Evolutionary conservation across 2,113 vertebrate genomes (phyloP), one percentile per base, ranked within the genome.

Genomic region (Galeopterus variegatus): DNA sequence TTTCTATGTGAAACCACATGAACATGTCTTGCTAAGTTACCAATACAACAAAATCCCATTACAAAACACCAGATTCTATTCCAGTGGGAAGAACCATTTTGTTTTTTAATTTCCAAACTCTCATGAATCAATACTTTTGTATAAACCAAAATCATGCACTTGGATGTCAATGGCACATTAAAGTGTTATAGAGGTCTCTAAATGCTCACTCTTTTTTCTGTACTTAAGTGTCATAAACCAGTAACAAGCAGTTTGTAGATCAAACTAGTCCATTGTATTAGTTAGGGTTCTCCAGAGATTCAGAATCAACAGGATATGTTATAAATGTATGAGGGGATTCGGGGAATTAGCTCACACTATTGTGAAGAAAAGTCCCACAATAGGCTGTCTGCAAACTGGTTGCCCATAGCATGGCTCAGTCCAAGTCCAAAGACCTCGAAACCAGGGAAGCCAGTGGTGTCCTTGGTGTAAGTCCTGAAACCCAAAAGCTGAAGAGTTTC

Each of bases 1-100:
- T 95, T 97, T 76, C 56, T 76, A 81, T 84, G 67, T 31, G 69
- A 93, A 94, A 79, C 67, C 36, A 28, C 7, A 28, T 12, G 50
- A 90, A 33, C 56, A 56, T 52, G 11, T 79, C 75, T 69, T 48
- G 73, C 19, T 50, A 64, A 75, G 24, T 85, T 73, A 79, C 19
- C 54, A 58, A 26, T 50, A 73, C 23, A 65, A 84, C 50, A 95
- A 90, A 95, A 93, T 73, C 23, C 70, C 8, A 8, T 72, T 90
- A 26, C 26, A 84, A 93, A 88, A 67, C 15, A 92, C 26, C 69
- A 70, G 33, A 67, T 65, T 88, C 70, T 58, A 33, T 80, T 41
- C 54, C 50, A 65, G 28, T 56, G 31, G 69, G 58, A 90, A 92
- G 28, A 50, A 15, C 31, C 5, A 86, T 13, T 56, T 41, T 56